These are phyloP conservation scores for Acestrorhynchus altus DNA, from an alignment of 2,797 vertebrate species.

Conservation along the genomic window DNA sequence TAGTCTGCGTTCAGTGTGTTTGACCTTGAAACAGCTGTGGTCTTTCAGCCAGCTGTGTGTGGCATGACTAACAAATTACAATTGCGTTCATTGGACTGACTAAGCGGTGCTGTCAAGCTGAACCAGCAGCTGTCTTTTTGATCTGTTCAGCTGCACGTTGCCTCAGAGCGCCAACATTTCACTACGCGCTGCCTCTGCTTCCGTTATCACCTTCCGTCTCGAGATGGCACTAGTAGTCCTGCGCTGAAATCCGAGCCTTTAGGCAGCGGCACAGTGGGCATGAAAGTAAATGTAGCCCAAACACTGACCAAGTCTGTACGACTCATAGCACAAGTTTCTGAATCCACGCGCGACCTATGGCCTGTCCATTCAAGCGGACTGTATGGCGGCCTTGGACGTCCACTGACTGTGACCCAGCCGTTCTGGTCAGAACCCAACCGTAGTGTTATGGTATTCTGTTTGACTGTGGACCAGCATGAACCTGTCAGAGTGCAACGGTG, in stretches of 20 bases:
- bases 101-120: not conserved
- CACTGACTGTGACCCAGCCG: too few species aligned
- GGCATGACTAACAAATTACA: constrained; percentile 12
- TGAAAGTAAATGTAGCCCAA: too few species aligned
- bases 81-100: constrained; percentile 11
- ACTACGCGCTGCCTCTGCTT: not conserved
- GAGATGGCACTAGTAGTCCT: not conserved
- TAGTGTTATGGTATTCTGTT: too few species aligned
- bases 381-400: too few species aligned
- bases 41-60: constrained; percentile 10
- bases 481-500: too few species aligned
- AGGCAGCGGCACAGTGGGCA: not conserved
- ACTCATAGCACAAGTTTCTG: too few species aligned
- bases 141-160: not conserved
- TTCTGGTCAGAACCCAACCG: too few species aligned
- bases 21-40: constrained; percentile 23
- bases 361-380: too few species aligned
- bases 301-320: too few species aligned
- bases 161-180: not conserved
- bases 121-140: not conserved
- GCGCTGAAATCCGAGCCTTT: not conserved
- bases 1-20: not conserved
- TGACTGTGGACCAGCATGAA: too few species aligned
- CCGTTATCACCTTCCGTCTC: not conserved
- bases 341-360: too few species aligned